Base-by-base conservation (phyloP, 2,888 invertebrate genomes). In the Pantelozetes paolii region DNA sequence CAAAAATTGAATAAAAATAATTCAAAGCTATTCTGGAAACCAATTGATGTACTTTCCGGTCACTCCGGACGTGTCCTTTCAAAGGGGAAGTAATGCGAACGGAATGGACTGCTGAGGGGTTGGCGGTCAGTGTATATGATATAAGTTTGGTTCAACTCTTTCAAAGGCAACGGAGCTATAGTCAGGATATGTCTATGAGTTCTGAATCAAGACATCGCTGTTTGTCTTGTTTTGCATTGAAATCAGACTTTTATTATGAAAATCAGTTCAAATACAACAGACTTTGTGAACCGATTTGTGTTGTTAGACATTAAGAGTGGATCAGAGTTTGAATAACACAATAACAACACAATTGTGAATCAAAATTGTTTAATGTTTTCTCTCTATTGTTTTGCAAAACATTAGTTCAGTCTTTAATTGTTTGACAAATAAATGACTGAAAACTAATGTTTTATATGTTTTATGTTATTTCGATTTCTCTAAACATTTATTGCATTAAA, bases 11-110 rank as follows among this genome's bases (percentile, higher is more conserved):
- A 69, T 42, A 13, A 42, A 45, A 69, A 28, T 23, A 28, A 45
- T 42, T 42, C 26, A 59, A 23, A 69, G 40, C 40, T 20, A 5
- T 8, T 26, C 45, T 69, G 2, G 18, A 69, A 45, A 69, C 45
- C 42, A 69, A 69, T 69, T 69, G 26, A 69, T 69, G 69, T 69
- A 45, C 69, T 69, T 69, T 69, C 69, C 69, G 69, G 69, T 69
- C 69, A 69, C 6, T 69, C 69, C 36, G 69, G 69, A 69, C 40
- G 42, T 69, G 69, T 69, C 45, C 69, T 26, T 42, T 69, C 42
- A 42, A 5, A 45, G 45, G 59, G 42, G 28, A 69, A 42, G 45
- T 69, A 45, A 45, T 42, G 45, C 69, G 40, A 69, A 69, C 69
- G 69, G 45, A 69, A 69, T 69, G 15, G 26, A 69, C 69, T 69